Percentiles rank a stretch among this genome's conserved stretches.
These are phyloP conservation scores for Lucinisca nassula DNA, from an alignment of 2,888 invertebrate genomes.

Conservation along the genomic window DNA sequence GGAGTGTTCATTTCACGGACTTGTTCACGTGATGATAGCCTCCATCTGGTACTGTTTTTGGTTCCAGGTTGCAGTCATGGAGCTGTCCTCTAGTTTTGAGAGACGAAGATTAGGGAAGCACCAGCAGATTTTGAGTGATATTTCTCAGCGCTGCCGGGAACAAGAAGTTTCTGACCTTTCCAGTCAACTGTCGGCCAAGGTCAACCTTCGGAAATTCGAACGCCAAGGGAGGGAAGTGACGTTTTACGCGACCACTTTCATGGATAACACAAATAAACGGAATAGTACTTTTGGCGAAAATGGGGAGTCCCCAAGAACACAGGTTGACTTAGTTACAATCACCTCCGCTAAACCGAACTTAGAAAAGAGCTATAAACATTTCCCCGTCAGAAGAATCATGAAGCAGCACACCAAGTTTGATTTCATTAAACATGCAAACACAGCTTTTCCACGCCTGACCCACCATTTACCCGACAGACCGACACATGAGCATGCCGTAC, in stretches of 20 bases:
- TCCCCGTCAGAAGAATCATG: conserved; percentile 80
- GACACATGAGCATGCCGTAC: conserved; percentile 44
- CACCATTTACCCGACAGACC: conserved; percentile 39
- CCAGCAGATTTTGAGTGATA: conserved; percentile 82
- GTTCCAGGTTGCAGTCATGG: conserved; percentile 76
- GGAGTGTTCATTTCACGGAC: too few species aligned
- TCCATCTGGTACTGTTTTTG: too few species aligned
- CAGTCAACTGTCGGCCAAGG: conserved; percentile 72
- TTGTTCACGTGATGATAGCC: too few species aligned
- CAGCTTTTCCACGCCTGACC: conserved; percentile 42
- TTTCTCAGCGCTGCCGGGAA: conserved; percentile 81
- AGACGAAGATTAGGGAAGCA: conserved; percentile 82
- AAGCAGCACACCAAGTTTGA: conserved; percentile 75
- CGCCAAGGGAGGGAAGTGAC: conserved; percentile 66
- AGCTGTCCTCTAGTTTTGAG: conserved; percentile 79
- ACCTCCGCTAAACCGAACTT: conserved; percentile 30
- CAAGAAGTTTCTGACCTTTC: conserved; percentile 83
- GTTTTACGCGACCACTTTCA: conserved; percentile 72
- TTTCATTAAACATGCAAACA: conserved; percentile 49
- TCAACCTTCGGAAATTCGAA: conserved; percentile 64
- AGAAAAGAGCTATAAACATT: conserved; percentile 74
- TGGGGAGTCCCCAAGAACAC: background rate
- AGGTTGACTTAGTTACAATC: conserved; percentile 20
- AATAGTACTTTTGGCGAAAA: background rate
- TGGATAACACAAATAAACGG: conserved; percentile 23